Evolutionary conservation across 2,888 invertebrate genomes (phyloP), one percentile per base, ranked within the genome.

Genomic region (Nymphalis urticae): DNA sequence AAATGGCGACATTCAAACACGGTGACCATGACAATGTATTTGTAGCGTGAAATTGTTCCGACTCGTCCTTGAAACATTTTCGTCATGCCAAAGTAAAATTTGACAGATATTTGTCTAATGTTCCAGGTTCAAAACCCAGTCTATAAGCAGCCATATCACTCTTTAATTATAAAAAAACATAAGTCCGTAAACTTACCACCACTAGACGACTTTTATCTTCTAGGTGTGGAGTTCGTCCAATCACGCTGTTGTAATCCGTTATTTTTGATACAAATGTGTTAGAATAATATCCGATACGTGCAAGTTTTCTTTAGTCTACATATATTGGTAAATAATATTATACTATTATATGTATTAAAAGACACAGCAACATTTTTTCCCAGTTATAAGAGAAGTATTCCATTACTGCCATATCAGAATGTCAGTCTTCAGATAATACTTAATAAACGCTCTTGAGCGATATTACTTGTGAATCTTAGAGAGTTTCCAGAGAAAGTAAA

Each of bases 51-150:
- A 48, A 48, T 61, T 48, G 48, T 70, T 74, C 70, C 71, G 56
- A 65, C 72, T 71, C 69, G 77, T 77, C 78, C 79, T 80, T 79
- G 78, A 74, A 73, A 72, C 76, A 73, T 73, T 76, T 74, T 75
- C 69, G 68, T 73, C 69, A 66, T 62, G 67, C 65, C 16, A 42
- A 56, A 48, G 62, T 60, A 51, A 64, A 65, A 62, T 66, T 72
- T 60, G 62, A 42, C 60, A 68, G 32, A 42, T 66, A 68, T 66
- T 66, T 68, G 65, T 63, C 48, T 72, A 51, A 63, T 53, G 47
- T 54, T 53, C 58, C 42, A 58, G 58, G 58, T 19, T 19, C 19
- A 42, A 32, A 58, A n/a, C 32, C 27, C 54, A 32, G 54, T 1
- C 17, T 56, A 27, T 27, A 5, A 54, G 21, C 17, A 17, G 24